These are phyloP conservation scores for Psephotus haematonotus DNA, from an alignment of 2,113 vertebrate species.

Conservation along the genomic window DNA sequence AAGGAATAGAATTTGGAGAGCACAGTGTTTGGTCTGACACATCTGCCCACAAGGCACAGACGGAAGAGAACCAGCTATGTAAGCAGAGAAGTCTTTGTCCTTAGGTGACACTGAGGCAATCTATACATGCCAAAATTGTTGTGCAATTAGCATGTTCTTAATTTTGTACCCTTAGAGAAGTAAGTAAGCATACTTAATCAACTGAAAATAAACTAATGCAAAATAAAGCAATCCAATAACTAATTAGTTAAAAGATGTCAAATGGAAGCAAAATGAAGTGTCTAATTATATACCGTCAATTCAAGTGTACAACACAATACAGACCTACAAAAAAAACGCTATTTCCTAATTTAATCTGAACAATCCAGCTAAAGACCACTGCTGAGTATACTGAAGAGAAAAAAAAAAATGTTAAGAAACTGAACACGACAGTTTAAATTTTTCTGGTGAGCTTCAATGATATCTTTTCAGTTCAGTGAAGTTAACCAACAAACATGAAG, in stretches of 20 bases:
- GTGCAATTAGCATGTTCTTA: constrained; percentile 49
- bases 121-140: background rate
- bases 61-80: background rate
- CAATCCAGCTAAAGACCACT: background rate
- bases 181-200: background rate
- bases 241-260: background rate
- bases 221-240: background rate
- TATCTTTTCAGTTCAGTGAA: background rate
- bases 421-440: background rate
- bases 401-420: background rate
- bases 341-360: constrained; percentile 21
- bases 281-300: constrained; percentile 36
- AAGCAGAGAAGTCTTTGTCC: constrained; percentile 43
- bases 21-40: constrained; percentile 21
- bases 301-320: constrained; percentile 4
- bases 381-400: background rate
- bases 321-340: background rate
- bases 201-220: background rate
- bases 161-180: constrained; percentile 51
- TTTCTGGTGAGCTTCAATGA: background rate
- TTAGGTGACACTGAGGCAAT: constrained; percentile 34
- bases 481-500: background rate
- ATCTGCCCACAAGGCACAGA: background rate
- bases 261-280: background rate
- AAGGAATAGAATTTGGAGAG: background rate